Evolutionary conservation across 2,888 invertebrate species (phyloP).

Genomic region (Rhorus exstirpatorius): DNA sequence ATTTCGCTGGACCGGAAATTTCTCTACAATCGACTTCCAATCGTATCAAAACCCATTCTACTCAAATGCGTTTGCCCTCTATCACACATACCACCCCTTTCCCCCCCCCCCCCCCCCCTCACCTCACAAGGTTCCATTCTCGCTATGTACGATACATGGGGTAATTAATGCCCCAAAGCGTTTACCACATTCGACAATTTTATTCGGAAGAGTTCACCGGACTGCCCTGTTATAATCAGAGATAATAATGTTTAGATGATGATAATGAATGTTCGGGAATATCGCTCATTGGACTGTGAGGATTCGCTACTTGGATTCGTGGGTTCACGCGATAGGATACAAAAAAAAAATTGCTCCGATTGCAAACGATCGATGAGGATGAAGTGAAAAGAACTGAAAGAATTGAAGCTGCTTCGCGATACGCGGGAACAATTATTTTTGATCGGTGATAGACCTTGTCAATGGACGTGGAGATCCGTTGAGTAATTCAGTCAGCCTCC

Average conservation of each 20-base stretch:
- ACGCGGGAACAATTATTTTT: too few relatives aligned
- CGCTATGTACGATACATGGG: conserved; percentile 26
- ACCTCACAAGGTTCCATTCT: conserved; percentile 16
- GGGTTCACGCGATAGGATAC: not conserved
- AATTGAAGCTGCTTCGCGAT: too few relatives aligned
- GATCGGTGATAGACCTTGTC: too few relatives aligned
- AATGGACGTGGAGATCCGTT: too few relatives aligned
- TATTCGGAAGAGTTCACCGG: conserved; percentile 39
- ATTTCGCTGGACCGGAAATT: conserved; percentile 69
- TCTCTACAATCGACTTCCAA: conserved; percentile 70
- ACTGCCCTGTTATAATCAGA: conserved; percentile 40
- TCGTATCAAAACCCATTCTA: conserved; percentile 70
- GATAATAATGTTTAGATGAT: conserved; percentile 31
- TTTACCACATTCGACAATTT: conserved; percentile 50
- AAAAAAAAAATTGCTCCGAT: too few relatives aligned
- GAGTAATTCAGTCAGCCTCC: too few relatives aligned
- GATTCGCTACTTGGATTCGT: conserved; percentile 6
- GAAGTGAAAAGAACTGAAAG: too few relatives aligned
- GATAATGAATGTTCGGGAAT: conserved; percentile 18
- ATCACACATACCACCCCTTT: too few relatives aligned
- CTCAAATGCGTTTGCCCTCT: conserved; percentile 63
- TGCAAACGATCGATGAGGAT: not conserved
- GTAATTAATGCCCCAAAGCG: conserved; percentile 65
- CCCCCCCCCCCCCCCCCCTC: not conserved
- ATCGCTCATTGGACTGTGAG: conserved; percentile 1